Evolutionary conservation across 2,797 vertebrate genomes (phyloP), one percentile per base, ranked within the genome.

Genomic region (Acrocephalus scirpaceus): DNA sequence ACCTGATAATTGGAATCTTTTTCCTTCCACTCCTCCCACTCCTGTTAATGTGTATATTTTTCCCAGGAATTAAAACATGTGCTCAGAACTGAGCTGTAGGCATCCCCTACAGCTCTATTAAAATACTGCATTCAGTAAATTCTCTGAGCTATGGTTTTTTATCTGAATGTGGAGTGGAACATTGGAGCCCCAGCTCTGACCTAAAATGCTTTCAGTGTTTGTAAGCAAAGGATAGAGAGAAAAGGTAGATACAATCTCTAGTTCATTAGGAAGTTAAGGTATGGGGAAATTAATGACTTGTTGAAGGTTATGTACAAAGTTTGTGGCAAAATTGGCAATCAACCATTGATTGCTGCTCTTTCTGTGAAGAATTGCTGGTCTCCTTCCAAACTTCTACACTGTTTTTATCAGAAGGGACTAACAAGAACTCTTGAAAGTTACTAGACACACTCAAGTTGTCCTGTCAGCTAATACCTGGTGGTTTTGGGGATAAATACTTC

Each of bases 81-180:
- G 1, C 51, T 60, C 67, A 91, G 76, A 94, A 40, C 54, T 87
- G 77, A 89, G 83, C 86, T 74, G 74, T 53, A 96, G 86, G 86
- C 90, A 95, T 92, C 93, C 86, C 90, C 94, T 95, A 38, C 81
- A 95, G 90, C 92, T 89, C 75, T 84, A 7, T 66, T 78, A 65
- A 82, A 93, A 92, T 78, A 88, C 65, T 91, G 75, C 92, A 80
- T 88, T 86, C 26, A 16, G 0, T 21, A 26, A 60, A 13, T 36
- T 86, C 65, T 79, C 71, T 36, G 45, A 62, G 64, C 34, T 58
- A 0, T n/a, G 56, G 21, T 22, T 77, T 77, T 64, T 64, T 44
- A 2, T n/a, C 45, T 69, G 44, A 17, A 32, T 13, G 13, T 75
- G 62, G 16, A n/a, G 29, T 18, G 26, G 38, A 34, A 45, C 11